These are phyloP conservation scores for Phylloscopus collybita DNA, from an alignment of 2,797 vertebrate species.

Conservation along the genomic window DNA sequence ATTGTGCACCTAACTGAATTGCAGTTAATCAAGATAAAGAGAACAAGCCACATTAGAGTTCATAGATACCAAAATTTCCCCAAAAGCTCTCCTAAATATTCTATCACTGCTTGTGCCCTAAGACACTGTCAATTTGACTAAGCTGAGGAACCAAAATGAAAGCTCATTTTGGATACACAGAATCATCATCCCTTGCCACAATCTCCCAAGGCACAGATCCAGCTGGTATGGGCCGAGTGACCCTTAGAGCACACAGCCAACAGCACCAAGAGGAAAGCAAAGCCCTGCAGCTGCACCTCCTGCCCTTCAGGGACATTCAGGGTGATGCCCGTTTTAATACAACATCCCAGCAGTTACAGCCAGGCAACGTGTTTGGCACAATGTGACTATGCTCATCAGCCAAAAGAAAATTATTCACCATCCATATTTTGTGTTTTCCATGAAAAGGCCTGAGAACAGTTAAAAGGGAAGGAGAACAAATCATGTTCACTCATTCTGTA, in stretches of 20 bases:
- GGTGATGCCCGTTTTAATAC: background rate
- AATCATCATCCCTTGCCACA: background rate
- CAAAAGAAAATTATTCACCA: background rate
- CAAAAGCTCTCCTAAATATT: background rate
- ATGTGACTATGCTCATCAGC: background rate
- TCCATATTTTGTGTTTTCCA: background rate
- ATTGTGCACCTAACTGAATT: background rate
- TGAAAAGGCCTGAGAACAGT: background rate
- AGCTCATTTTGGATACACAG: background rate
- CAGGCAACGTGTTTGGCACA: background rate
- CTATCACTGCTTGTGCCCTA: background rate
- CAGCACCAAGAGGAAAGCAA: background rate
- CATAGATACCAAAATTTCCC: background rate
- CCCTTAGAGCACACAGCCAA: background rate
- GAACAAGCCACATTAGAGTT: background rate
- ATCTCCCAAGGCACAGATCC: background rate
- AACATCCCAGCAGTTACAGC: background rate
- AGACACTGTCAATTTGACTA: background rate
- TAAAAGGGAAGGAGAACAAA: background rate
- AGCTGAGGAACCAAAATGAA: background rate
- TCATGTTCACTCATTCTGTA: background rate
- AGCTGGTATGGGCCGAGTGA: background rate
- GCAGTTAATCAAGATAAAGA: background rate
- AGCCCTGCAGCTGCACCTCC: background rate
- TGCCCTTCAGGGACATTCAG: background rate